Evolutionary conservation across 92 coral and sea anemone species (phyloP).

Genomic region (Zoanthus solanderi): DNA sequence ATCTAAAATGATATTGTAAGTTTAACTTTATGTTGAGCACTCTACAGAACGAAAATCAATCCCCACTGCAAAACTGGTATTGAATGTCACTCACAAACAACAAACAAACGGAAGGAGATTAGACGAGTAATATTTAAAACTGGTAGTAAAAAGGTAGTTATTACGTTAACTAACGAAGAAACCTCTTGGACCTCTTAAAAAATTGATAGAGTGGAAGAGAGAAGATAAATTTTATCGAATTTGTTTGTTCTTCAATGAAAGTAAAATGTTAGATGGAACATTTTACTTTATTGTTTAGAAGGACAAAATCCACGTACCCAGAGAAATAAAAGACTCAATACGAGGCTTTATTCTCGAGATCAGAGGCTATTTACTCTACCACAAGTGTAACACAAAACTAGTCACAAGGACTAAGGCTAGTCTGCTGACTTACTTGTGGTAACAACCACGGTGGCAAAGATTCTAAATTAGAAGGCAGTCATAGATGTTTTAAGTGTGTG

Average conservation of each 20-base stretch:
- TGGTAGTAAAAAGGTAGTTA: neutral
- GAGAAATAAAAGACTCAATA: conserved; percentile 26
- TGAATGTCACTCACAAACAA: neutral
- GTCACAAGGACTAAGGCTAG: conserved; percentile 13
- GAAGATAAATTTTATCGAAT: neutral
- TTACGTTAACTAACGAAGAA: neutral
- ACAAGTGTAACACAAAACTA: conserved; percentile 43
- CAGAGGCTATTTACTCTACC: conserved; percentile 20
- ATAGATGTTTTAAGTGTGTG: neutral
- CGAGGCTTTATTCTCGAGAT: conserved; percentile 3
- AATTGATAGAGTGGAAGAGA: neutral
- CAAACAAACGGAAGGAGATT: neutral
- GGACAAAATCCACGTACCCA: conserved; percentile 22
- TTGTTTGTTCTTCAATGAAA: conserved; percentile 29
- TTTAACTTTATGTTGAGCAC: no score
- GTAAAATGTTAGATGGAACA: neutral
- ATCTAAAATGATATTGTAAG: neutral
- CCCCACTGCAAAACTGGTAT: neutral
- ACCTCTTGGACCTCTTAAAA: neutral
- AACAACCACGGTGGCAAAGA: no score
- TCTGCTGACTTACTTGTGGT: conserved; percentile 46
- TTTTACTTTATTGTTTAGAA: neutral
- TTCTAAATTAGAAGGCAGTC: neutral
- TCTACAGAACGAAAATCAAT: no score
- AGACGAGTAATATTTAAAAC: neutral